phyloP scores from a whole-genome alignment of 1,140 invertebrate species.

The Sarcophaga peregrina region DNA sequence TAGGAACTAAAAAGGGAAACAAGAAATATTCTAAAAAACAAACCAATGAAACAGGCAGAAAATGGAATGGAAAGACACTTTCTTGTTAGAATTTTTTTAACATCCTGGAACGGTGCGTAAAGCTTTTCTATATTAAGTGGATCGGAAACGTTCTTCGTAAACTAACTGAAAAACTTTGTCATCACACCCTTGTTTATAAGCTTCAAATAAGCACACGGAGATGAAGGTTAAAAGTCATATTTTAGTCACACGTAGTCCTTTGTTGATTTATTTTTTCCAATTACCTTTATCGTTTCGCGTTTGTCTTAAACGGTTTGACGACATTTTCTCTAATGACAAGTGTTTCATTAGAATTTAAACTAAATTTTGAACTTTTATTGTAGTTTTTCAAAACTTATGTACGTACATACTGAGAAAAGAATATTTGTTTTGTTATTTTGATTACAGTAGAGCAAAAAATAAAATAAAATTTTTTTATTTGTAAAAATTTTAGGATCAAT shows the following conservation, averaged over 20 bases:
- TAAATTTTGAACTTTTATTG: neutral
- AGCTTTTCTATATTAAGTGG: too few relatives aligned
- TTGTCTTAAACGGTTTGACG: neutral
- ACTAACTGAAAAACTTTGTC: too few relatives aligned
- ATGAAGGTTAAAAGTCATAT: too few relatives aligned
- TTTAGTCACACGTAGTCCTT: neutral
- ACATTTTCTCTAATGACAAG: constrained; percentile 29
- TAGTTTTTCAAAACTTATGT: neutral
- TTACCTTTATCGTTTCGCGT: constrained; percentile 18
- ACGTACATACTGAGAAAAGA: too few relatives aligned
- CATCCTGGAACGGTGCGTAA: too few relatives aligned
- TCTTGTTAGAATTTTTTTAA: too few relatives aligned
- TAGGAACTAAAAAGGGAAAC: neutral
- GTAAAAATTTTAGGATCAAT: neutral
- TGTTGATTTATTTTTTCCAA: neutral
- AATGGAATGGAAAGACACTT: neutral
- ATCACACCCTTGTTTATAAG: too few relatives aligned
- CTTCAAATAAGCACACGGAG: too few relatives aligned
- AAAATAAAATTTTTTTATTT: too few relatives aligned
- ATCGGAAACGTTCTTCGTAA: too few relatives aligned
- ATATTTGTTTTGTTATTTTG: constrained; percentile 5
- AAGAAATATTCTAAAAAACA: too few relatives aligned
- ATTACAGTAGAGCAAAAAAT: neutral
- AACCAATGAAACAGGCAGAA: too few relatives aligned
- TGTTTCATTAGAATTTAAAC: neutral